Evolutionary conservation across 1,140 invertebrate species (phyloP), one percentile per base, ranked within the genome.

Genomic region (Cylas formicarius): DNA sequence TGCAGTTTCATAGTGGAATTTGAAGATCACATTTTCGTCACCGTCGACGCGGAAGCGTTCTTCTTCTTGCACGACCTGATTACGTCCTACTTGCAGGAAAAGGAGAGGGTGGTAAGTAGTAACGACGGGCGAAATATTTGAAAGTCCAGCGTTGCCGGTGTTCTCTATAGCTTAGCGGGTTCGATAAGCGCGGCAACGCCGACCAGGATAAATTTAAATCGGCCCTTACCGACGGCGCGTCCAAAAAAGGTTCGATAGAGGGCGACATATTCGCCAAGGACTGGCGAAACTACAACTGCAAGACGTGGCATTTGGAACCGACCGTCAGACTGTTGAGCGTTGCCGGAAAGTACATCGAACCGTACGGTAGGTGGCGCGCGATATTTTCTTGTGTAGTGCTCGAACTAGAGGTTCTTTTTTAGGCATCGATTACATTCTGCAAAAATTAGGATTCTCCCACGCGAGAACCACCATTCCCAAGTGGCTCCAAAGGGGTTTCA

Each of bases 1-100:
- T 96, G 91, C 71, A 93, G 89, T 67, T 97, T 98, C 67, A 92
- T 96, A 19, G 96, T 93, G 6, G 93, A 97, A 69, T 97, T 98
- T 71, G 91, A 96, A 65, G 92, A 97, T 67, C 94, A 97, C 63
- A 97, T 97, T 56, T 95, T 92, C 68, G 92, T 98, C 40, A 94
- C 94, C 2, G 91, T 97, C 45, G 92, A 97, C 73, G 93, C 93
- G 0, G 94, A 98, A 68, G 90, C 90, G 10, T 96, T 97, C 69
- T 90, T 97, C 67, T 98, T 97, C 65, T 72, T 98, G 26, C 94
- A 98, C 65, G 93, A 98, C 69, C 74, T 98, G 18, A 94, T 98
- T 35, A 91, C 86, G 0, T 91, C 90, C 0, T 98, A 98, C 62
- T 80, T 97, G 10, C 91, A 86, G 64, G 89, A 92, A 66, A 91